A percentile compares a stretch with the other conserved stretches of the same genome.
These are phyloP conservation scores for Diglossa cyanea DNA, from an alignment of 2,797 vertebrate species.

Conservation along the genomic window DNA sequence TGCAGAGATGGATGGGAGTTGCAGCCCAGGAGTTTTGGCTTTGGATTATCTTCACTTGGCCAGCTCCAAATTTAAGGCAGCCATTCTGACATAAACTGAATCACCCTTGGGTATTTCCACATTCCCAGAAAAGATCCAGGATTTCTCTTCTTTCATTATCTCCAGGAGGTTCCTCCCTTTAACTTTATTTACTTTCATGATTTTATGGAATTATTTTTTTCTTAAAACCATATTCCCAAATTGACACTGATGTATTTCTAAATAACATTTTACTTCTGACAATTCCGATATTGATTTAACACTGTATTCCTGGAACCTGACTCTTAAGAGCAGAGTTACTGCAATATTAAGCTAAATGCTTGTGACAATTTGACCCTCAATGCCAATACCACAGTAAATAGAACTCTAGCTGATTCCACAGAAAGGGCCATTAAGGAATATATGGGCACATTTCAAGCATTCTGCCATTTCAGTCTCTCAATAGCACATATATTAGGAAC, in stretches of 20 bases:
- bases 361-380: conserved; percentile 7
- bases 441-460: neutral
- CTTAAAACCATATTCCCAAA: neutral
- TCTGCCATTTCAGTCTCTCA: neutral
- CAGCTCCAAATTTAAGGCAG: neutral
- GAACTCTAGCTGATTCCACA: neutral
- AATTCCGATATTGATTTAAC: conserved; percentile 2
- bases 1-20: neutral
- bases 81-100: neutral
- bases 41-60: neutral
- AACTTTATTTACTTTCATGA: neutral
- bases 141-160: neutral
- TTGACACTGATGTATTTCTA: neutral
- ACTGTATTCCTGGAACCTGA: neutral
- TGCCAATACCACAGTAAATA: neutral
- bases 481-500: neutral
- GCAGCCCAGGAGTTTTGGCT: neutral
- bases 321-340: neutral
- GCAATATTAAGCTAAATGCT: neutral
- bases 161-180: neutral
- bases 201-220: neutral
- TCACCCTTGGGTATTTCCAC: neutral
- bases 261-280: neutral
- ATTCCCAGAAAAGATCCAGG: neutral
- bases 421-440: neutral